These are phyloP conservation scores for Hozukius guyotensis DNA, from an alignment of 2,797 vertebrate species.

Conservation along the genomic window DNA sequence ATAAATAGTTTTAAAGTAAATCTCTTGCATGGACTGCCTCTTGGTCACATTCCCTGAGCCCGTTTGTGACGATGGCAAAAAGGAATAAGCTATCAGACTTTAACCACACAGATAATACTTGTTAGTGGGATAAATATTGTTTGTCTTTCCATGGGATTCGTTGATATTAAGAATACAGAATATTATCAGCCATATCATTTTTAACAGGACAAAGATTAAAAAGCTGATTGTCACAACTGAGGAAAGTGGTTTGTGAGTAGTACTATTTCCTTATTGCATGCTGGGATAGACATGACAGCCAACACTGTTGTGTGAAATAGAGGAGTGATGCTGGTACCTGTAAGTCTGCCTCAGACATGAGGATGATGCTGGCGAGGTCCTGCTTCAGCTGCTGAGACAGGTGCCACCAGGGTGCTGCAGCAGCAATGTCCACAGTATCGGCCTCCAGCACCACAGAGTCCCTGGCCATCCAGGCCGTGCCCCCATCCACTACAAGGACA, in stretches of 20 bases:
- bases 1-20: no score
- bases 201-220: not conserved
- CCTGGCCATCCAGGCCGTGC: constrained; percentile 84
- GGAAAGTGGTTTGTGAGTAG: not conserved
- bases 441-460: constrained; percentile 68
- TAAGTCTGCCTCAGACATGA: constrained; percentile 92
- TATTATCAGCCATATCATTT: not conserved
- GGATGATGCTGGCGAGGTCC: constrained; percentile 89
- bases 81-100: not conserved
- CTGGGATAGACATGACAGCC: not conserved
- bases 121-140: not conserved
- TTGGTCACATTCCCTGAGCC: no score
- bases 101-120: not conserved
- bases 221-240: not conserved
- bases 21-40: not conserved
- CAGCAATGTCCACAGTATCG: constrained; percentile 78
- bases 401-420: constrained; percentile 79
- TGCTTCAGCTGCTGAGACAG: constrained; percentile 87
- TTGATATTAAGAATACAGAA: not conserved
- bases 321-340: constrained; percentile 80
- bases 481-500: constrained; percentile 81
- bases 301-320: not conserved
- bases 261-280: not conserved
- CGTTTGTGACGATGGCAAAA: not conserved
- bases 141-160: not conserved